phyloP scores from a whole-genome alignment of 2,888 invertebrate species.

The Ophonus ardosiacus region DNA sequence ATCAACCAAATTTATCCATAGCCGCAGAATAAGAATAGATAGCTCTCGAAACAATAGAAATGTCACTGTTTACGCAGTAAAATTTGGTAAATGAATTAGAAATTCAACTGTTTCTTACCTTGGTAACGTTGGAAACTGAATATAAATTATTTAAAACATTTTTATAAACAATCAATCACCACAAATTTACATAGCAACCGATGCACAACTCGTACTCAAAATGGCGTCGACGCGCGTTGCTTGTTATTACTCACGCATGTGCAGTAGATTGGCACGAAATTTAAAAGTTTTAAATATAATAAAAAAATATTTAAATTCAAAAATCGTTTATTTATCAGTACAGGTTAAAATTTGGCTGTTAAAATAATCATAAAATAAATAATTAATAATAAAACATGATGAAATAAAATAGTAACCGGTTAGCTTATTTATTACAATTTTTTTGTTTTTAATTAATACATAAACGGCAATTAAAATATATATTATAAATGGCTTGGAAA shows the following conservation, averaged over 20 bases:
- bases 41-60: slow-evolving; percentile 55
- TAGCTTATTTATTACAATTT: slow-evolving; percentile 63
- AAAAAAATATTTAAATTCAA: slow-evolving; percentile 30
- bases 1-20: slow-evolving; percentile 41
- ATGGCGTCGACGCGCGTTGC: slow-evolving; percentile 74
- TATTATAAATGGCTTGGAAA: slow-evolving; percentile 63
- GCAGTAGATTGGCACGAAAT: slow-evolving; percentile 26
- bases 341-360: slow-evolving; percentile 21
- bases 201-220: slow-evolving; percentile 71
- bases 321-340: slow-evolving; percentile 21
- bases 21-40: slow-evolving; percentile 62
- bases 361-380: slow-evolving; percentile 21
- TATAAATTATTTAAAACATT: slow-evolving; percentile 65
- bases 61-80: slow-evolving; percentile 44
- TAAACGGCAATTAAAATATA: slow-evolving; percentile 64
- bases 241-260: slow-evolving; percentile 71
- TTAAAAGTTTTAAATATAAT: not conserved
- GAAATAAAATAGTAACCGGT: slow-evolving; percentile 57
- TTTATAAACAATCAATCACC: slow-evolving; percentile 64
- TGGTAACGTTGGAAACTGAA: slow-evolving; percentile 63
- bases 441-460: slow-evolving; percentile 61
- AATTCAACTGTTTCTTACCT: slow-evolving; percentile 66
- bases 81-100: slow-evolving; percentile 20
- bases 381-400: slow-evolving; percentile 52
- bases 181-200: slow-evolving; percentile 65